Percentiles rank a stretch among this genome's conserved stretches.
phyloP scores from a whole-genome alignment of 2,113 vertebrate species.

The Amblyornis subalaris region DNA sequence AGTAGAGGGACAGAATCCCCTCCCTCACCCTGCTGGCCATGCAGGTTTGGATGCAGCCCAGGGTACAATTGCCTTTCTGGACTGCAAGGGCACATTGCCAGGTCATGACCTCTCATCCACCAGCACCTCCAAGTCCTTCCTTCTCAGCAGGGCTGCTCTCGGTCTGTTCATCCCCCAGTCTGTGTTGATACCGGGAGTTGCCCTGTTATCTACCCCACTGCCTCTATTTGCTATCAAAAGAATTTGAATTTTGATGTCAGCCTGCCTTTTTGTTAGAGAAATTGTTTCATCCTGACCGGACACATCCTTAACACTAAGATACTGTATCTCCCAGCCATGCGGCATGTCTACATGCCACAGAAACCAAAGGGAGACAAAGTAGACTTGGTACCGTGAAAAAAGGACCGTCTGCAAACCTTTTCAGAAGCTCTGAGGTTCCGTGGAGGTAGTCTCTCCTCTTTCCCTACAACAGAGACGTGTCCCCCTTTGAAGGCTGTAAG shows the following conservation, averaged over 20 bases:
- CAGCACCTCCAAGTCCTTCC: background rate
- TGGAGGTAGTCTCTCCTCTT: background rate
- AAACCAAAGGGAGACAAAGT: background rate
- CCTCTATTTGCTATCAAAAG: background rate
- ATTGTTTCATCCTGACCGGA: background rate
- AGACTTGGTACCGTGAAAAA: background rate
- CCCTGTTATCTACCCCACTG: background rate
- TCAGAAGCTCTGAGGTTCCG: background rate
- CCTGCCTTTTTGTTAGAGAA: background rate
- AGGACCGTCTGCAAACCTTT: background rate
- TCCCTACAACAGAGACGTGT: background rate
- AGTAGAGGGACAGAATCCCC: background rate
- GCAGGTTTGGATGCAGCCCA: background rate
- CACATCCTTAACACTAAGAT: background rate
- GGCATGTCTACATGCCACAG: background rate
- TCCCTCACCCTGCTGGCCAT: accelerated
- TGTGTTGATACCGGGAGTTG: background rate
- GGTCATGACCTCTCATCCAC: background rate
- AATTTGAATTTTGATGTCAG: background rate
- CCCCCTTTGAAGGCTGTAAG: background rate
- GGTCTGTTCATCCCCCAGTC: background rate
- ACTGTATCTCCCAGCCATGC: background rate
- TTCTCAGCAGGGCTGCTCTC: background rate
- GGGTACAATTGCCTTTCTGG: background rate
- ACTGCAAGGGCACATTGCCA: background rate